A percentile compares a stretch with the other conserved stretches of the same genome.
Evolutionary conservation across 2,888 invertebrate species (phyloP).

Genomic region (Lithodes maja): DNA sequence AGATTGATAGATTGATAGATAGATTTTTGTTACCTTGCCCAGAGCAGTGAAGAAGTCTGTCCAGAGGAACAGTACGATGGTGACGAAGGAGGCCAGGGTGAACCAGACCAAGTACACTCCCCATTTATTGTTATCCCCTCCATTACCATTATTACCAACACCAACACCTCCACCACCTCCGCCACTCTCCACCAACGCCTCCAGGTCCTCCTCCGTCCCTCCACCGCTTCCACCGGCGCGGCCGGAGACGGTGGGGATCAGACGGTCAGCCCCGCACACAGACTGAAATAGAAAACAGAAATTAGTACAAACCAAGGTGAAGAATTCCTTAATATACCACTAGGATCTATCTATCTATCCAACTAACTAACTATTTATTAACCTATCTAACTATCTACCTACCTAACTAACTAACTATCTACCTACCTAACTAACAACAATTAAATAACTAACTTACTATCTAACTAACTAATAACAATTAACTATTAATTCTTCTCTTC

Average conservation of each 20-base stretch:
- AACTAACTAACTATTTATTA: too few species aligned
- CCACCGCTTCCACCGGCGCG: background rate
- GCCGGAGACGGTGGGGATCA: conserved; percentile 50
- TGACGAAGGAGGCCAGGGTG: conserved; percentile 46
- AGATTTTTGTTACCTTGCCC: conserved; percentile 55
- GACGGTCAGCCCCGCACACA: background rate
- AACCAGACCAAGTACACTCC: conserved; percentile 65
- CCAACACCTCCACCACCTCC: background rate
- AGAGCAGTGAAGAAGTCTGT: conserved; percentile 64
- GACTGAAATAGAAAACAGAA: background rate
- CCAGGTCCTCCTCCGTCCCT: conserved; percentile 7
- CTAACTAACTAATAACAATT: too few species aligned
- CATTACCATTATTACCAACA: background rate
- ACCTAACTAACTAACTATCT: too few species aligned
- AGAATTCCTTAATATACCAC: too few species aligned
- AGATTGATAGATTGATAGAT: too few species aligned
- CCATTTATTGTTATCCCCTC: conserved; percentile 18
- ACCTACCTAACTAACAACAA: too few species aligned
- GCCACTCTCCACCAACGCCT: conserved; percentile 15
- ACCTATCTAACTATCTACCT: too few species aligned
- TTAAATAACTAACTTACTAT: too few species aligned
- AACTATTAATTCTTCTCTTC: too few species aligned
- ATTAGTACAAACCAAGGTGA: too few species aligned
- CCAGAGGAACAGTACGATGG: conserved; percentile 55
- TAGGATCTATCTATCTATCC: too few species aligned